Percentiles rank a stretch among this genome's conserved stretches.
Evolutionary conservation across 64 coral and sea anemone species (phyloP).

Genomic region (Dendrophyllia cribrosa): DNA sequence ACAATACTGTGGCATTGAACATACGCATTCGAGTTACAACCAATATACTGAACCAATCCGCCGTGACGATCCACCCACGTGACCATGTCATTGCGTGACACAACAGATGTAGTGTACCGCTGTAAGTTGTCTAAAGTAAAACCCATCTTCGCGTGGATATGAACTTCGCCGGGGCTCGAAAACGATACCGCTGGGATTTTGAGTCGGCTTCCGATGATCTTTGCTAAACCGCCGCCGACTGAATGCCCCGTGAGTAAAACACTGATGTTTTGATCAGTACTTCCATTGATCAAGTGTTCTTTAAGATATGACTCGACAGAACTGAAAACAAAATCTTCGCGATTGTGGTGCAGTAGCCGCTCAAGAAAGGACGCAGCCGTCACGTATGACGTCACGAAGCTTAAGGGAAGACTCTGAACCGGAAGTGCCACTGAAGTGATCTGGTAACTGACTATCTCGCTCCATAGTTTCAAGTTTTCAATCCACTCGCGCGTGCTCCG

Average conservation of each 20-base stretch:
- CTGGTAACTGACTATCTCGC: slow-evolving; percentile 73
- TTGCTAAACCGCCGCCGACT: slow-evolving; percentile 68
- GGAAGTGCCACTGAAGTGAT: slow-evolving; percentile 65
- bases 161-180: slow-evolving; percentile 68
- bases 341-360: slow-evolving; percentile 52
- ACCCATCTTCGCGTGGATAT: slow-evolving; percentile 55
- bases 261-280: not conserved
- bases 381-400: slow-evolving; percentile 71
- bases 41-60: slow-evolving; percentile 70
- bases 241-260: slow-evolving; percentile 70
- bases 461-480: slow-evolving; percentile 69
- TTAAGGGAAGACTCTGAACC: slow-evolving; percentile 47
- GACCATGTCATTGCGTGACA: slow-evolving; percentile 60
- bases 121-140: slow-evolving; percentile 67
- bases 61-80: slow-evolving; percentile 76
- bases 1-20: slow-evolving; percentile 61
- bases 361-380: slow-evolving; percentile 53
- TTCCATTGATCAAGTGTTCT: slow-evolving; percentile 1
- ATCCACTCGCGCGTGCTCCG: slow-evolving; percentile 56
- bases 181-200: slow-evolving; percentile 43
- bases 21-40: slow-evolving; percentile 37
- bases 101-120: slow-evolving; percentile 59
- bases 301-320: slow-evolving; percentile 32
- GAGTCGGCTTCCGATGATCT: slow-evolving; percentile 75
- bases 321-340: not conserved